Evolutionary conservation across 2,797 vertebrate genomes (phyloP).

Genomic region (Limnodromus scolopaceus): DNA sequence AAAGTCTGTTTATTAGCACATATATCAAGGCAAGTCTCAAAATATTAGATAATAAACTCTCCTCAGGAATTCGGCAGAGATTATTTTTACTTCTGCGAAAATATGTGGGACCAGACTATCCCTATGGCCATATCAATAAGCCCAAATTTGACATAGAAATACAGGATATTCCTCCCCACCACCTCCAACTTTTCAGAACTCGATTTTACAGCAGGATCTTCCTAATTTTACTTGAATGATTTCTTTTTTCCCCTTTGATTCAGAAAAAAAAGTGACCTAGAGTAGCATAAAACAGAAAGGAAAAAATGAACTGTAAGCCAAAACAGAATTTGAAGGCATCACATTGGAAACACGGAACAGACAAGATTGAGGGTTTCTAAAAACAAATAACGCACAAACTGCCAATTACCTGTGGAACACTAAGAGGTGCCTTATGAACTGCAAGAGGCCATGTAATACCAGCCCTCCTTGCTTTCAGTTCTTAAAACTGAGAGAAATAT

Average conservation of each 20-base stretch:
- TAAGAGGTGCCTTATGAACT: background rate
- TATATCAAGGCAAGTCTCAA: background rate
- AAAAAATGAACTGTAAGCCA: background rate
- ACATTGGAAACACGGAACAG: background rate
- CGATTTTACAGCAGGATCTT: background rate
- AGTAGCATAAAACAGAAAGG: background rate
- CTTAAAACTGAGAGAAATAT: background rate
- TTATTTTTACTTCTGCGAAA: background rate
- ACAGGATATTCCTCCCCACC: background rate
- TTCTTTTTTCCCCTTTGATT: background rate
- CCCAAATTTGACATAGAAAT: background rate
- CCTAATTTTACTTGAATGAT: background rate
- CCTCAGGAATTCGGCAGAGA: background rate
- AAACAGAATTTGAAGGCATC: background rate
- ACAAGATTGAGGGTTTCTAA: background rate
- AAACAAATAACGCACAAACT: background rate
- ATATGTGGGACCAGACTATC: background rate
- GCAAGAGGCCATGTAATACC: background rate
- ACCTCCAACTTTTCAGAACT: background rate
- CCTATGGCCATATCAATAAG: background rate
- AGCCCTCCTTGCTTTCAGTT: background rate
- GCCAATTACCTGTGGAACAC: background rate
- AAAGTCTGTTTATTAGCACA: background rate
- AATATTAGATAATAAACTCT: background rate
- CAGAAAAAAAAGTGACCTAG: background rate